Evolutionary conservation across 1,140 invertebrate species (phyloP).

Genomic region (Microplitis demolitor): DNA sequence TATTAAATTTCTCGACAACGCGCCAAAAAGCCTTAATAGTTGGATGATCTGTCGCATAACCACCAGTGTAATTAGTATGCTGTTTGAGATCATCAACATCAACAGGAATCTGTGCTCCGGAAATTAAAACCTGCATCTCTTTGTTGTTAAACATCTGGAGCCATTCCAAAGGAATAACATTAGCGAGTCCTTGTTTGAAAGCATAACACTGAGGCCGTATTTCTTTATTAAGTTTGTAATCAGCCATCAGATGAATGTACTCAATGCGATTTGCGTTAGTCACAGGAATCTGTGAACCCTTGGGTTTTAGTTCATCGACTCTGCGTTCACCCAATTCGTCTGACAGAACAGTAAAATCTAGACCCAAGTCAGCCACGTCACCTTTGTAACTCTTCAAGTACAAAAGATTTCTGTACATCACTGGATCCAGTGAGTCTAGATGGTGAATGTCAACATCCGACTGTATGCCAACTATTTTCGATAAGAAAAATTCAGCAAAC

Average conservation of each 20-base stretch:
- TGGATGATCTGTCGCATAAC: conserved; percentile 80
- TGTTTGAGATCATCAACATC: conserved; percentile 87
- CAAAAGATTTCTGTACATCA: conserved; percentile 88
- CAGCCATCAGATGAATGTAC: conserved; percentile 95
- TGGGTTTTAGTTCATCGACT: conserved; percentile 88
- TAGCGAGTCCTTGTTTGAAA: conserved; percentile 84
- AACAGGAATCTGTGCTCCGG: conserved; percentile 90
- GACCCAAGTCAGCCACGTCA: conserved; percentile 78
- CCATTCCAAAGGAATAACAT: conserved; percentile 90
- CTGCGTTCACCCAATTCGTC: conserved; percentile 90
- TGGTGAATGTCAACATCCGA: conserved; percentile 92
- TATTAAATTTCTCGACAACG: conserved; percentile 82
- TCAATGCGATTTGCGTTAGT: conserved; percentile 92
- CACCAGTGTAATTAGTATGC: conserved; percentile 85
- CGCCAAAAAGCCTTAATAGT: conserved; percentile 83
- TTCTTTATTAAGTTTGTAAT: conserved; percentile 94
- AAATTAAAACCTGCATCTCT: conserved; percentile 93
- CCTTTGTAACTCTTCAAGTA: conserved; percentile 83
- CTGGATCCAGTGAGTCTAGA: conserved; percentile 89
- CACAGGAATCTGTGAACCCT: conserved; percentile 87
- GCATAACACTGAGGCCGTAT: conserved; percentile 85
- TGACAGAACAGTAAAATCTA: conserved; percentile 93
- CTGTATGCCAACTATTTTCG: conserved; percentile 79
- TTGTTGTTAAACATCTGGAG: conserved; percentile 93
- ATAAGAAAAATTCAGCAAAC: conserved; percentile 90